Evolutionary conservation across 2,797 vertebrate species (phyloP).

Genomic region (Steatocranus sp.): DNA sequence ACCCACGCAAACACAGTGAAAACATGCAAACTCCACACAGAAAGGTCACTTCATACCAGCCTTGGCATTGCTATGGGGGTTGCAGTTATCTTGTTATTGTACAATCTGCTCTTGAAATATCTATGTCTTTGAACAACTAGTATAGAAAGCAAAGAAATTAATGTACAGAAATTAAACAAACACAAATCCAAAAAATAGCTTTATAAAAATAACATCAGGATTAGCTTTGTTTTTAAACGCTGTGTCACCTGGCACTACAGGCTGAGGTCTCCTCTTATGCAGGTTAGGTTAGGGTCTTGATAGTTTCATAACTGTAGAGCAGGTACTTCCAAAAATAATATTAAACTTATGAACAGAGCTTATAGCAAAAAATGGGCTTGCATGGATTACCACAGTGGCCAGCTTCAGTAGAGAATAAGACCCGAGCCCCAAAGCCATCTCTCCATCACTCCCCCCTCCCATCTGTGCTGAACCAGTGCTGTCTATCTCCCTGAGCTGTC

Average conservation of each 20-base stretch:
- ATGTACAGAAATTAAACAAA: neutral
- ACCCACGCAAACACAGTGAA: neutral
- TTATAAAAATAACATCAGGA: neutral
- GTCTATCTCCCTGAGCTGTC: slow-evolving; percentile 76
- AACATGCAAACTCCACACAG: neutral
- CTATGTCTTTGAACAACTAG: neutral
- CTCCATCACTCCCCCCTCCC: slow-evolving; percentile 65
- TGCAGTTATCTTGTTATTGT: neutral
- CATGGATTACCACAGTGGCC: slow-evolving; percentile 55
- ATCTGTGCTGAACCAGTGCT: slow-evolving; percentile 34
- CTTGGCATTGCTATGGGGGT: neutral
- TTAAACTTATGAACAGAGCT: slow-evolving; percentile 16
- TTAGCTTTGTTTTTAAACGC: neutral
- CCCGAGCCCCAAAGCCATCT: slow-evolving; percentile 55
- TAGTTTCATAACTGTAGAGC: neutral
- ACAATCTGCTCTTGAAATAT: neutral
- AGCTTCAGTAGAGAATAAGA: slow-evolving; percentile 52
- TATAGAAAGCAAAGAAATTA: neutral
- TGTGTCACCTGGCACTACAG: neutral
- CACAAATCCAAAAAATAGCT: neutral
- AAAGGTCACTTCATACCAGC: neutral
- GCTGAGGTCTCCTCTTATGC: neutral
- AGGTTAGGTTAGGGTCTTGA: neutral
- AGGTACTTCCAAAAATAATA: slow-evolving; percentile 7
- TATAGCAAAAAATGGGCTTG: slow-evolving; percentile 12